Evolutionary conservation across 2,888 invertebrate genomes (phyloP).

Genomic region (Candidula unifasciata): DNA sequence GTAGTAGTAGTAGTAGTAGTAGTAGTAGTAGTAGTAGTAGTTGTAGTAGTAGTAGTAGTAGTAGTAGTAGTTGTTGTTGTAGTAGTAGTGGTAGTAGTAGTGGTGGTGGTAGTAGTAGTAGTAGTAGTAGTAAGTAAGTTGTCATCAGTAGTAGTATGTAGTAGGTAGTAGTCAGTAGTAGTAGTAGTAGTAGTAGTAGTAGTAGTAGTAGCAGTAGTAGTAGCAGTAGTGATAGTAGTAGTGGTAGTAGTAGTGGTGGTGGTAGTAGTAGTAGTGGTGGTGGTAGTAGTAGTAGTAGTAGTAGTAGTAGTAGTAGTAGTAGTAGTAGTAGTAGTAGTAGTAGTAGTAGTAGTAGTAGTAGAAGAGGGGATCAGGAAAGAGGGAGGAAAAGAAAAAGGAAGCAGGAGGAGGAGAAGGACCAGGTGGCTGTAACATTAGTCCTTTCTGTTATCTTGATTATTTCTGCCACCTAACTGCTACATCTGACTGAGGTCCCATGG

Average conservation of each 20-base stretch:
- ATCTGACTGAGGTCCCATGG: too few relatives aligned
- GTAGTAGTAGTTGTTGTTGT: background rate
- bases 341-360: background rate
- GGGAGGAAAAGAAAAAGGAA: too few relatives aligned
- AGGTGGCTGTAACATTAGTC: background rate
- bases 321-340: background rate
- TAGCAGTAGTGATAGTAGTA: background rate
- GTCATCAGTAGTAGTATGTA: too few relatives aligned
- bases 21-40: background rate
- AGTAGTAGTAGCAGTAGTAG: background rate
- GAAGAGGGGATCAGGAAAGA: background rate
- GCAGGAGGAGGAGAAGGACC: too few relatives aligned
- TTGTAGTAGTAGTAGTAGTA: background rate
- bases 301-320: background rate
- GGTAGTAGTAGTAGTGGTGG: background rate
- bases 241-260: background rate
- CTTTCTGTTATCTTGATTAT: background rate
- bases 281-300: background rate
- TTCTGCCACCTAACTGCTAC: too few relatives aligned
- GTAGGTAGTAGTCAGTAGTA: too few relatives aligned
- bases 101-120: background rate
- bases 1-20: background rate
- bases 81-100: background rate
- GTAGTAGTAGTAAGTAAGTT: too few relatives aligned
- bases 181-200: too few relatives aligned